Evolutionary conservation across 2,113 vertebrate species (phyloP), one percentile per base, ranked within the genome.

Genomic region (Corythoichthys haematopterus): DNA sequence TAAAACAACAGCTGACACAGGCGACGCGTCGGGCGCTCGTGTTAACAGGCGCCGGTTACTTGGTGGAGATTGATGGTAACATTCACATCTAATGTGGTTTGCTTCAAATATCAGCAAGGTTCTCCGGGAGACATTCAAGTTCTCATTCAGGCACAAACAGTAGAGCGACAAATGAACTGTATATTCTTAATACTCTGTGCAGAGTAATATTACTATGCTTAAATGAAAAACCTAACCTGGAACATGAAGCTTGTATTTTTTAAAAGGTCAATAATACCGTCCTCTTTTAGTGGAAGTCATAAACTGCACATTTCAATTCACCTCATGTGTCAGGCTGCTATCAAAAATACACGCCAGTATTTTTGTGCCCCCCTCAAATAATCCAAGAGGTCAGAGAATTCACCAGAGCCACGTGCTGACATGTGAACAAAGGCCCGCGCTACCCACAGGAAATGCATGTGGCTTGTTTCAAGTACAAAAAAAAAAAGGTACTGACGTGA

Each of bases 381-480:
- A 78, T 80, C 68, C 66, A 40, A 55, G 1, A 74, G 75, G 72
- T 71, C 63, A 43, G 56, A 20, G 84, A 86, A 88, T 66, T 28
- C 69, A 72, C 84, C 69, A 84, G 85, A 90, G 69, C 66, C 61
- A 13, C 1, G 52, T 36, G 64, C 76, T 79, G 77, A 81, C 80
- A 77, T 70, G 50, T 58, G 66, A 84, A 90, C 87, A 88, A 88
- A 87, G 71, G 60, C 16, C 46, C 4, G 10, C 40, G 16, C 40
- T 13, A 13, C 60, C 60, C 11, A 11, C 68, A 72, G 74, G 80
- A 85, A 86, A 81, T 75, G 58, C 84, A 74, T 78, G 55, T 78
- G 72, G 69, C 64, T 28, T 66, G 59, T 69, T 69, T 70, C 68
- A 69, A 15, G 13, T 60, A 71, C 50, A 86, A 82, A 85, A 28